These are phyloP conservation scores for Crocallis elinguaria DNA, from an alignment of 2,888 invertebrate genomes.

Conservation along the genomic window DNA sequence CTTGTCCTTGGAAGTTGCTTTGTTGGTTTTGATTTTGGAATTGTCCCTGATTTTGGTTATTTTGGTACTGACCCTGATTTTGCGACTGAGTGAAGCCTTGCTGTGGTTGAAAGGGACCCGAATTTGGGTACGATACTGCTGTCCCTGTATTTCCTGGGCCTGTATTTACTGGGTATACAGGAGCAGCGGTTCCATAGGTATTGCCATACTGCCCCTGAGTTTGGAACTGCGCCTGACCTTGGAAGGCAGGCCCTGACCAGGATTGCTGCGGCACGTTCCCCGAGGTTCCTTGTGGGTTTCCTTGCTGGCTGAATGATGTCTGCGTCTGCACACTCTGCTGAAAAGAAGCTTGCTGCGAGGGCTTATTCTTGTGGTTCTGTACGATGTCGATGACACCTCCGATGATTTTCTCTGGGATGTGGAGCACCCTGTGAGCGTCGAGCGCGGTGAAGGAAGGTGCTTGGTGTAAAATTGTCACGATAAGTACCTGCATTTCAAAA, in stretches of 20 bases:
- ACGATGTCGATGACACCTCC: conserved; percentile 78
- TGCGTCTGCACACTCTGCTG: conserved; percentile 45
- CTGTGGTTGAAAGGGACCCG: conserved; percentile 30
- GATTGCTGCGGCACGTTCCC: conserved; percentile 6
- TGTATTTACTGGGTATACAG: conserved; percentile 4
- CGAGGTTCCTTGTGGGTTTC: conserved; percentile 3
- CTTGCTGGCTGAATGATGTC: conserved; percentile 35
- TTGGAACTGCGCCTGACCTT: conserved; percentile 51
- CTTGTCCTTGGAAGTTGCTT: conserved; percentile 39
- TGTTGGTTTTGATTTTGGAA: conserved; percentile 42
- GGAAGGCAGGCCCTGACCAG: conserved; percentile 35
- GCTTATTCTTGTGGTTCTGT: conserved; percentile 74
- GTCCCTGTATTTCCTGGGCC: background rate
- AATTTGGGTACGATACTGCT: conserved; percentile 5
- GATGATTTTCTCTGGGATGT: conserved; percentile 76
- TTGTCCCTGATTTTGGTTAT: conserved; percentile 29
- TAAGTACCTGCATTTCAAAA: conserved; percentile 47
- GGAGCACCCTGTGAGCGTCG: conserved; percentile 55
- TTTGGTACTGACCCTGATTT: conserved; percentile 32
- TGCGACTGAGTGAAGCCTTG: conserved; percentile 20
- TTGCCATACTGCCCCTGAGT: conserved; percentile 49
- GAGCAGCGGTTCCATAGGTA: conserved; percentile 36
- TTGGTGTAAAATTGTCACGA: conserved; percentile 38
- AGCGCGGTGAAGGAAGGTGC: conserved; percentile 41
- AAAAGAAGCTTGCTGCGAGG: conserved; percentile 40